Conservation (phyloP, 2,888 invertebrate species). For the Lasioglossum villosulum region DNA sequence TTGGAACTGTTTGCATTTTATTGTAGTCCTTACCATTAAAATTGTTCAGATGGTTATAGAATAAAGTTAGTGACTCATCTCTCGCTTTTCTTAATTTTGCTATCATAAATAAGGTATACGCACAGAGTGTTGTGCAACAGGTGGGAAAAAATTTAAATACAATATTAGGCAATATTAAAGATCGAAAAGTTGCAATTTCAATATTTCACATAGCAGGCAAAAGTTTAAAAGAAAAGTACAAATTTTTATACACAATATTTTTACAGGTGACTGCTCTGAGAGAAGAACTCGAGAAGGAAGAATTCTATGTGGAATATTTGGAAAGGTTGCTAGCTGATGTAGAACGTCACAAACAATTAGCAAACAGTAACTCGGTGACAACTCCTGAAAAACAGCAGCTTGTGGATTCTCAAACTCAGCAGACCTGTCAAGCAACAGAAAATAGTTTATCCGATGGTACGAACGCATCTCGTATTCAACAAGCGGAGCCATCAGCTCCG, state of each 20-base stretch:
- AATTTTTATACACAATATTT: background rate
- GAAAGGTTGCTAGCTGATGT: constrained; percentile 94
- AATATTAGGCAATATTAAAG: background rate
- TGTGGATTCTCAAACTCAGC: constrained; percentile 69
- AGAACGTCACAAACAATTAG: constrained; percentile 89
- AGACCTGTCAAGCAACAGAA: constrained; percentile 64
- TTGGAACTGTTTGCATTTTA: background rate
- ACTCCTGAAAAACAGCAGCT: constrained; percentile 84
- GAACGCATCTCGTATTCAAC: constrained; percentile 60
- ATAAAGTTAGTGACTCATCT: constrained; percentile 39
- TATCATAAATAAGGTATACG: constrained; percentile 39
- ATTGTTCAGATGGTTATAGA: constrained; percentile 13
- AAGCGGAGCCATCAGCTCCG: constrained; percentile 81
- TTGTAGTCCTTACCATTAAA: background rate
- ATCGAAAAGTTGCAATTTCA: background rate
- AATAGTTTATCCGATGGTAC: constrained; percentile 50
- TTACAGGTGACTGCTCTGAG: constrained; percentile 88
- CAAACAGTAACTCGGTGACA: constrained; percentile 75
- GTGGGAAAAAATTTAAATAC: background rate
- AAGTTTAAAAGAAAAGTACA: background rate
- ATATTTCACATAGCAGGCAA: background rate
- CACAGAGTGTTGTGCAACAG: background rate
- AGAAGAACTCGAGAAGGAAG: constrained; percentile 95
- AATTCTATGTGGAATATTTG: constrained; percentile 95
- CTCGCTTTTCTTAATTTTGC: constrained; percentile 44